Base-by-base conservation (phyloP, 92 coral and sea anemone species). In the Actinostola sp. region DNA sequence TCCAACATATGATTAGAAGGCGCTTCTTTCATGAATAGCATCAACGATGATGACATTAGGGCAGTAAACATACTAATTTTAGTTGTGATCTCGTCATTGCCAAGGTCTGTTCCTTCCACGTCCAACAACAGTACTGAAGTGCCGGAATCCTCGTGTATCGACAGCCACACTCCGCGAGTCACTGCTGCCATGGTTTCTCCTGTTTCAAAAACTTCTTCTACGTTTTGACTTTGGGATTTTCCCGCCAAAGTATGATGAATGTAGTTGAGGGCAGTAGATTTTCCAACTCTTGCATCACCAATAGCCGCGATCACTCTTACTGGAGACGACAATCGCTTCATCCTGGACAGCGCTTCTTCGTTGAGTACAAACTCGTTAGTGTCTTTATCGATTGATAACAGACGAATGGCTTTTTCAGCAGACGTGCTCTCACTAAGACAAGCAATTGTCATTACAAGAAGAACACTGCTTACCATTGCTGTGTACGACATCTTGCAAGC, bases 141-240 rank as follows among this genome's bases (percentile, higher is more conserved):
- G 28, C n/a, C 64, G 11, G 45, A 32, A 30, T 69, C 29, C 19
- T 31, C 30, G 1, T 3, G 34, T 2, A 38, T 59, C 11, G 84
- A 67, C 7, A 77, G 63, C 91, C 91, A 86, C 9, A 86, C 91
- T 13, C 86, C 86, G 0, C 57, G 80, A 14, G 91, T 81, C 38
- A 71, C 62, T 0, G 77, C 54, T 20, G 59, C 49, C 19, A 73
- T 35, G 11, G 80, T 58, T 17, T 71, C 52, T 0, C 86, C 81
- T 16, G 91, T 86, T 64, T 42, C 44, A 44, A 86, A 86, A 9
- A 57, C 71, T 48, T 79, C 70, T 29, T 80, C 73, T 6, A 80
- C 41, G 19, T 36, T 4, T 11, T 36, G 42, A 36, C 11, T 11
- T n/a, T n/a, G n/a, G 11, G 42, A 36, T 36, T 11, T 4, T 36